Conservation (phyloP, 2,888 invertebrate genomes). For the Leucophenga montana region DNA sequence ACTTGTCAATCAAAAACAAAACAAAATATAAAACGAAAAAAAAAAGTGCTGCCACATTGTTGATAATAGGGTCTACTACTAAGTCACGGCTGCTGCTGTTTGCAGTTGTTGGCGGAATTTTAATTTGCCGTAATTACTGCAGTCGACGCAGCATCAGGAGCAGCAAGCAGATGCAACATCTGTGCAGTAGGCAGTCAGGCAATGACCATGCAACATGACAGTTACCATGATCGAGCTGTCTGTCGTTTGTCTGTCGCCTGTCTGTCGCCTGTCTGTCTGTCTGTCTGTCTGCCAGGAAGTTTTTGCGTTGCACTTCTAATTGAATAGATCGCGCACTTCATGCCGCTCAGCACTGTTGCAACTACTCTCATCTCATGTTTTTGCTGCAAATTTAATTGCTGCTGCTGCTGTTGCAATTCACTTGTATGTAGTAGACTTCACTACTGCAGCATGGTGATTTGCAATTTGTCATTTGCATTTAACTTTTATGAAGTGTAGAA, state of each 20-base stretch:
- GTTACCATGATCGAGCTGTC: slow-evolving; percentile 13
- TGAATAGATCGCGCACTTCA: slow-evolving; percentile 13
- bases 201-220: slow-evolving; percentile 52
- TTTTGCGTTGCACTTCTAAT: slow-evolving; percentile 17
- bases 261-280: not conserved
- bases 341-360: slow-evolving; percentile 3
- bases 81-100: slow-evolving; percentile 4
- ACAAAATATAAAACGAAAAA: not conserved
- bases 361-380: not conserved
- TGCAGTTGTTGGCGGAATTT: slow-evolving; percentile 54
- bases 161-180: not conserved
- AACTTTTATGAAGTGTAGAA: slow-evolving; percentile 50
- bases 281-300: slow-evolving; percentile 18
- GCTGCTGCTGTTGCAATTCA: not conserved
- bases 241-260: not conserved
- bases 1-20: slow-evolving; percentile 13
- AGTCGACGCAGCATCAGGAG: slow-evolving; percentile 41
- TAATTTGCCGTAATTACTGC: slow-evolving; percentile 66
- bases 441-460: slow-evolving; percentile 37
- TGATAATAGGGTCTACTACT: slow-evolving; percentile 16
- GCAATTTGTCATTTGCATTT: slow-evolving; percentile 64
- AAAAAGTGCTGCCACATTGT: not conserved
- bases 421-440: not conserved
- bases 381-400: slow-evolving; percentile 8
- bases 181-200: slow-evolving; percentile 10